Percentiles rank a stretch among this genome's conserved stretches.
These are phyloP conservation scores for Taurulus bubalis DNA, from an alignment of 2,113 vertebrate species.

Conservation along the genomic window DNA sequence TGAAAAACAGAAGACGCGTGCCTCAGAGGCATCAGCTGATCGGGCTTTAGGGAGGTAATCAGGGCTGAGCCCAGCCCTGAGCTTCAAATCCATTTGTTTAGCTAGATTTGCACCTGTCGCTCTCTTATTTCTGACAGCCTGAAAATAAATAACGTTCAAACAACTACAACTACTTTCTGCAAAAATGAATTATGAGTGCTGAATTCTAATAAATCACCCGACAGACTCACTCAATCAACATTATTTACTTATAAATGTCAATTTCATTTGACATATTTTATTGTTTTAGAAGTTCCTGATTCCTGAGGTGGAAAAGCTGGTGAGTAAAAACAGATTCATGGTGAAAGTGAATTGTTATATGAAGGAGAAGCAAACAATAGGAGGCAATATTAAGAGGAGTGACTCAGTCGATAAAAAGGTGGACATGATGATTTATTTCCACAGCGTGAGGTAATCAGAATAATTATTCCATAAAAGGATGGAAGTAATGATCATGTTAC, in stretches of 20 bases:
- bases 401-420: not conserved
- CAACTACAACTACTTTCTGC: not conserved
- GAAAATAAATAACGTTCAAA: constrained; percentile 3
- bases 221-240: not conserved
- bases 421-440: not conserved
- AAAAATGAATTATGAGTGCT: not conserved
- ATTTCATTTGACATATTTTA: not conserved
- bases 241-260: not conserved
- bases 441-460: not conserved
- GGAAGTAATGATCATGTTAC: not conserved
- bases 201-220: not conserved
- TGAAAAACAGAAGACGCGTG: constrained; percentile 48
- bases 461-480: constrained; percentile 19
- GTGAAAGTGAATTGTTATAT: not conserved
- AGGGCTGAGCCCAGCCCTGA: constrained; percentile 68
- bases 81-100: constrained; percentile 76
- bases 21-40: constrained; percentile 61
- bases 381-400: not conserved
- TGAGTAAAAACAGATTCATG: constrained; percentile 13
- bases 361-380: not conserved
- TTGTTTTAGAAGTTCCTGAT: not conserved
- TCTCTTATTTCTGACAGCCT: constrained; percentile 22
- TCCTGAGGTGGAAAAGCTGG: not conserved
- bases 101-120: constrained; percentile 69
- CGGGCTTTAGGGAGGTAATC: constrained; percentile 75